Percentiles rank a stretch among this genome's conserved stretches.
These are phyloP conservation scores for Anoplolepis gracilipes DNA, from an alignment of 1,140 invertebrate genomes.

Conservation along the genomic window DNA sequence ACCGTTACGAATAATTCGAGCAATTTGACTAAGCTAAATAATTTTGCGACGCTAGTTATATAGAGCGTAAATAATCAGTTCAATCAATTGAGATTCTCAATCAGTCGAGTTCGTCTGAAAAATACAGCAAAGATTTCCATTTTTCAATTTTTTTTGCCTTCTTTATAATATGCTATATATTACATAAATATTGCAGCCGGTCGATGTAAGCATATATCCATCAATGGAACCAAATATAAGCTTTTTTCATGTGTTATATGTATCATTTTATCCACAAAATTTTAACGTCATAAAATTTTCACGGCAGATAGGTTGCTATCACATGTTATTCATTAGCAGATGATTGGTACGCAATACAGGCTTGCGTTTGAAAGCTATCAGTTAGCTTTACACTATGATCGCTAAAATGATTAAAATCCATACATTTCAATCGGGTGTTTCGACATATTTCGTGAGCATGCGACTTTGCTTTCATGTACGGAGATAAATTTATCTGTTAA, in stretches of 20 bases:
- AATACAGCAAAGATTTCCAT: neutral
- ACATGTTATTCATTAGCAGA: slow-evolving; percentile 41
- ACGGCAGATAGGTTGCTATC: slow-evolving; percentile 13
- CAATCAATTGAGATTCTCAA: slow-evolving; percentile 2
- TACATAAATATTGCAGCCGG: too few species aligned
- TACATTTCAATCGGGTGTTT: slow-evolving; percentile 26
- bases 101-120: neutral
- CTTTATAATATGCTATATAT: slow-evolving; percentile 32
- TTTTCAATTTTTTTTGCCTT: neutral
- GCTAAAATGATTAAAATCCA: slow-evolving; percentile 49
- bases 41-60: neutral
- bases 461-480: neutral
- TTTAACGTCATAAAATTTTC: slow-evolving; percentile 30
- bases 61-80: neutral
- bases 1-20: neutral
- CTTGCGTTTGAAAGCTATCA: slow-evolving; percentile 38
- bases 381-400: neutral
- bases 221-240: slow-evolving; percentile 21
- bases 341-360: slow-evolving; percentile 1
- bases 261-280: slow-evolving; percentile 34
- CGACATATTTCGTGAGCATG: neutral
- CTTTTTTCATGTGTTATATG: slow-evolving; percentile 28
- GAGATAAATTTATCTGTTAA: slow-evolving; percentile 33
- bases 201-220: slow-evolving; percentile 3
- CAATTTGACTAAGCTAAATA: neutral